Evolutionary conservation across 2,797 vertebrate genomes (phyloP).

Genomic region (Pitangus sulphuratus): DNA sequence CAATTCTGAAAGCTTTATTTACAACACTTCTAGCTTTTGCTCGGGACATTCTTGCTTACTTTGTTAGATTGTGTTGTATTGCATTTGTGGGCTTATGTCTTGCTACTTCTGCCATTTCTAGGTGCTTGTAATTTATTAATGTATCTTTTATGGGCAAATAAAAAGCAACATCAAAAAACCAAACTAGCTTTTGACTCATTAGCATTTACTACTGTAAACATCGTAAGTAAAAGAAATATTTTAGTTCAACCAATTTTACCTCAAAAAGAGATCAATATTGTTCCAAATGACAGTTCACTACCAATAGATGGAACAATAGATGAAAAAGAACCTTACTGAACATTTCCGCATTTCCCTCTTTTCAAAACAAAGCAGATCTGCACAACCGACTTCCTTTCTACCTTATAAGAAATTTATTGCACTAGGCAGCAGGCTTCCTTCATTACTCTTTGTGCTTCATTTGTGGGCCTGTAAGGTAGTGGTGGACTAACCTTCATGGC

Average conservation of each 20-base stretch:
- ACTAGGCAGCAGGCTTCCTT: not conserved
- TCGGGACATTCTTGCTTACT: not conserved
- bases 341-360: not conserved
- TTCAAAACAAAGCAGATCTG: not conserved
- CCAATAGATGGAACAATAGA: not conserved
- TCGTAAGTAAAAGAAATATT: not conserved
- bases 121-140: slow-evolving; percentile 52
- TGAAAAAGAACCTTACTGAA: not conserved
- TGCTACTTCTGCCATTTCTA: slow-evolving; percentile 5
- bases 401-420: not conserved
- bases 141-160: slow-evolving; percentile 63
- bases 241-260: not conserved
- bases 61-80: not conserved
- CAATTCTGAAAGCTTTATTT: not conserved
- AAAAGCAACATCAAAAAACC: slow-evolving; percentile 63
- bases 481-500: not conserved
- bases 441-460: not conserved
- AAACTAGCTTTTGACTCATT: not conserved
- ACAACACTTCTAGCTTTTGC: not conserved
- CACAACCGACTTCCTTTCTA: not conserved
- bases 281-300: not conserved
- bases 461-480: not conserved
- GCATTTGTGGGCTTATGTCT: not conserved
- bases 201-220: not conserved
- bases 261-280: not conserved